These are phyloP conservation scores for Eledone cirrhosa DNA, from an alignment of 2,888 invertebrate species.

Conservation along the genomic window DNA sequence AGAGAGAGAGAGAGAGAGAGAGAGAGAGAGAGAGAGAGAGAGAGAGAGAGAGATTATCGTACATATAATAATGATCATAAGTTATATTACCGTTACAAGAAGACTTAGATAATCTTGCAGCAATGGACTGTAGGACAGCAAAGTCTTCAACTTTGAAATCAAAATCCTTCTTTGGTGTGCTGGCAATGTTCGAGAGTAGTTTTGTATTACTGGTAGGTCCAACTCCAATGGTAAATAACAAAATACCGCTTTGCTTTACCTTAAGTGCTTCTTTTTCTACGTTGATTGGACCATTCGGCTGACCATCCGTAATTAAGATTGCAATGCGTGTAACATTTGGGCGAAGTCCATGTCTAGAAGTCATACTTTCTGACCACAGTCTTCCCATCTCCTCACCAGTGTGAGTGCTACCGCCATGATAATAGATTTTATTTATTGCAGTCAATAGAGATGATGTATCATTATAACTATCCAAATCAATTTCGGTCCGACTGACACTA, in stretches of 20 bases:
- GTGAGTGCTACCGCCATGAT: constrained; percentile 46
- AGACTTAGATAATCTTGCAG: constrained; percentile 46
- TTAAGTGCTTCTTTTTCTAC: constrained; percentile 45
- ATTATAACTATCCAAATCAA: constrained; percentile 44
- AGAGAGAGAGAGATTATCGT: too few relatives aligned
- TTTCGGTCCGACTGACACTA: constrained; percentile 42
- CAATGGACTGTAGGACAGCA: constrained; percentile 48
- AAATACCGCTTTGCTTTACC: constrained; percentile 44
- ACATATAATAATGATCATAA: too few relatives aligned
- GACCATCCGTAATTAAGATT: background rate
- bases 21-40: too few relatives aligned
- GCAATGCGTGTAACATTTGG: background rate
- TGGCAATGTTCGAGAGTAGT: constrained; percentile 52
- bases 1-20: too few relatives aligned
- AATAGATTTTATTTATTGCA: constrained; percentile 42
- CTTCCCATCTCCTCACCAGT: constrained; percentile 48
- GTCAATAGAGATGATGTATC: constrained; percentile 40
- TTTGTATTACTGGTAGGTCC: constrained; percentile 42
- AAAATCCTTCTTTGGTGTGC: constrained; percentile 55
- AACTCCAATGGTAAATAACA: constrained; percentile 51
- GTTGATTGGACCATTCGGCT: constrained; percentile 36
- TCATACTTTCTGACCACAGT: constrained; percentile 44
- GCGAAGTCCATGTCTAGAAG: constrained; percentile 39
- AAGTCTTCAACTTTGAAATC: constrained; percentile 56
- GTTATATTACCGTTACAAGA: constrained; percentile 49